Base-by-base conservation (phyloP, 2,113 vertebrate species). In the Poeciliopsis prolifica region DNA sequence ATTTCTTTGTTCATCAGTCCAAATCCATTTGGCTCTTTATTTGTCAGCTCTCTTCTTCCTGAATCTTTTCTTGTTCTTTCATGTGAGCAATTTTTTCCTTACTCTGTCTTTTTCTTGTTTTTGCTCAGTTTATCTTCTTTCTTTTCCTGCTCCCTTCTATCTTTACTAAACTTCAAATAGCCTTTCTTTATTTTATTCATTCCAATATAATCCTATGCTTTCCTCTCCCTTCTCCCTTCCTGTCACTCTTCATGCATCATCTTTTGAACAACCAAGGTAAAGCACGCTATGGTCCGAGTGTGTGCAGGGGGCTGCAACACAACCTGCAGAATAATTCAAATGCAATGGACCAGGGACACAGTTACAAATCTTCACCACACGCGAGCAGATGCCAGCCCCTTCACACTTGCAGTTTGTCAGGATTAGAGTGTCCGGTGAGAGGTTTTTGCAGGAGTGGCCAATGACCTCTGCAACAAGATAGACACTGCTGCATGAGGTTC, bases 321-420 rank as follows among this genome's bases (percentile, higher is more conserved):
- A 94, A 91, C 94, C 95, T 94, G 95, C 19, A 93, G 96, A 97
- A 98, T 98, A 98, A 99, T 96, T 99, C 96, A 97, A 97, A 98
- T 95, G 95, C 96, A 97, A 95, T 96, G 96, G 96, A 96, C 94
- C 97, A 96, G 95, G 95, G 95, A 96, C 96, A 94, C 86, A 92
- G 96, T 97, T 96, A 98, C 97, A 99, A 98, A 97, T 99, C 96
- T 97, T 95, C 95, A 95, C 95, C 95, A 95, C 94, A 91, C 92
- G 94, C 92, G 91, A 92, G 77, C 87, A 92, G 91, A 72, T 90
- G 92, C 95, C 96, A 96, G 93, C 94, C 96, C 79, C 85, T 90
- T 95, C 95, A 95, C 89, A 89, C 94, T 93, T 92, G 95, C 96
- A 96, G 96, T 97, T 96, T 97, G 96, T 98, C 96, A 97, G 96